These are phyloP conservation scores for Sinohyriopsis cumingii DNA, from an alignment of 2,888 invertebrate genomes.

Conservation along the genomic window DNA sequence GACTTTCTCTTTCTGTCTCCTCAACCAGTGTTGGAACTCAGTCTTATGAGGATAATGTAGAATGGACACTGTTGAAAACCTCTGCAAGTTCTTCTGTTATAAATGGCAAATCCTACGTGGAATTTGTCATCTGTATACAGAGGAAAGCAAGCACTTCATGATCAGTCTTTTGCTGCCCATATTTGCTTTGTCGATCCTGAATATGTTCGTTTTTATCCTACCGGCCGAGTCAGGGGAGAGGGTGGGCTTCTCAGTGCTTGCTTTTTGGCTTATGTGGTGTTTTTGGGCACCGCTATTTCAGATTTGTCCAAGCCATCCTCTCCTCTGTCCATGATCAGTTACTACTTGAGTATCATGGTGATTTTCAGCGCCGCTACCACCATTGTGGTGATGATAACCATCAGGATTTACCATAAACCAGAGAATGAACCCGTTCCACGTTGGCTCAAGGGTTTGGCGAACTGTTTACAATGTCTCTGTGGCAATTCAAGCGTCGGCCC, in stretches of 20 bases:
- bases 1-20: slow-evolving; percentile 12
- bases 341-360: slow-evolving; percentile 38
- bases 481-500: no score
- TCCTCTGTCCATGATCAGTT: slow-evolving; percentile 27
- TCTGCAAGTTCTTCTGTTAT: slow-evolving; percentile 2
- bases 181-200: slow-evolving; percentile 18
- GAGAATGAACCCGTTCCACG: not conserved
- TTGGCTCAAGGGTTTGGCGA: no score
- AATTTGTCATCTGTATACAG: slow-evolving; percentile 16
- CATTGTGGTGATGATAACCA: slow-evolving; percentile 18
- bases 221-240: slow-evolving; percentile 35
- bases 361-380: slow-evolving; percentile 25
- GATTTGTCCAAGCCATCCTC: slow-evolving; percentile 25
- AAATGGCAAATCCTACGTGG: slow-evolving; percentile 17
- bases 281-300: slow-evolving; percentile 25
- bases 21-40: slow-evolving; percentile 11
- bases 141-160: slow-evolving; percentile 25
- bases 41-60: slow-evolving; percentile 30
- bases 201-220: slow-evolving; percentile 29
- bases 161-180: slow-evolving; percentile 28
- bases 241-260: slow-evolving; percentile 31
- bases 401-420: slow-evolving; percentile 23
- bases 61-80: slow-evolving; percentile 23
- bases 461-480: no score
- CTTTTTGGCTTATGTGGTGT: slow-evolving; percentile 27